Base-by-base conservation (phyloP, 2,888 invertebrate species). In the Clitarchus hookeri region DNA sequence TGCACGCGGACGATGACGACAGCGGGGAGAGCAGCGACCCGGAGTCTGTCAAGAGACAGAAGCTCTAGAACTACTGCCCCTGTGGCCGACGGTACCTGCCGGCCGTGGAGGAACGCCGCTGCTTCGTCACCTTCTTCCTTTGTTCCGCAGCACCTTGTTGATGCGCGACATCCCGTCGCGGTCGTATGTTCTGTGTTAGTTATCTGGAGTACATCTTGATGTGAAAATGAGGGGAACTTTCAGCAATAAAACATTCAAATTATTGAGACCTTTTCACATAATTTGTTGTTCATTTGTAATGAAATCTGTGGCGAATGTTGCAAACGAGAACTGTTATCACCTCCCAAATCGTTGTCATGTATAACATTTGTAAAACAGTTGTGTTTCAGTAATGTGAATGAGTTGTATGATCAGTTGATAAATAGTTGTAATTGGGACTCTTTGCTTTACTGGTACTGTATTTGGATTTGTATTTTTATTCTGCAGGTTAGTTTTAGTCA, bases 51-150 rank as follows among this genome's bases (percentile, higher is more conserved):
- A 88, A 85, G 88, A 87, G 86, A 87, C 87, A 83, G 89, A 89
- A 87, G 89, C 89, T 89, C 87, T 90, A 85, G 90, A 85, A 85
- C 84, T 53, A 53, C 84, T 78, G 36, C n/a, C 27, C 27, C 16
- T 23, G 36, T 13, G 27, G 12, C 54, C 23, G 85, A 53, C 25
- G 44, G 44, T 25, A 83, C 84, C 80, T 26, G 27, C 26, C 80
- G 16, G 16, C 25, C 13, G 19, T 27, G 80, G 27, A 80, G 80
- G 16, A 83, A 26, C 83, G 12, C 16, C 83, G 83, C 83, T 25
- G 83, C 83, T 44, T 44, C 83, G 9, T 44, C 83, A 25, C 23
- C 44, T 65, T n/a, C 65, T 65, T 65, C 23, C 65, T 65, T 65
- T n/a, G 65, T 65, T 19, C 16, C 16, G 65, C 65, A 65, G 6